These are phyloP conservation scores for Amblyteles armatorius DNA, from an alignment of 2,888 invertebrate genomes.

Conservation along the genomic window DNA sequence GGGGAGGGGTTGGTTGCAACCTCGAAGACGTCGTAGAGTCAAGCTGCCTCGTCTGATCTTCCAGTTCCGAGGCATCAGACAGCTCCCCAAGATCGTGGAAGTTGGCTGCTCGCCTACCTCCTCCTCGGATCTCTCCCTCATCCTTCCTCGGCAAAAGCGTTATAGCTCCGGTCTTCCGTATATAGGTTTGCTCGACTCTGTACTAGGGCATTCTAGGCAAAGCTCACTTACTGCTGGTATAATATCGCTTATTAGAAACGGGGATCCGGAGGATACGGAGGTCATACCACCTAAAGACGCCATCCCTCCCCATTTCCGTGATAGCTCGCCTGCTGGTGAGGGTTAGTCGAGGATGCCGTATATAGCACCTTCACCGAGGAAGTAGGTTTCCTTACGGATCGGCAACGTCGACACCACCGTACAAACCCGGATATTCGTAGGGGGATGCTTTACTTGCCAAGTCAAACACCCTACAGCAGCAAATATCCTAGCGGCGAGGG, in stretches of 20 bases:
- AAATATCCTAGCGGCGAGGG: constrained; percentile 78
- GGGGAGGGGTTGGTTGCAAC: constrained; percentile 40
- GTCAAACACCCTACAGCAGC: constrained; percentile 80
- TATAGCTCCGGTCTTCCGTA: neutral
- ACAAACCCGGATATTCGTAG: constrained; percentile 39
- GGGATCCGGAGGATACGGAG: constrained; percentile 47
- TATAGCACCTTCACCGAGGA: constrained; percentile 39
- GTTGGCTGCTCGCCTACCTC: constrained; percentile 24
- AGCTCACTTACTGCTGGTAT: constrained; percentile 66
- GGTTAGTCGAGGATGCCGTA: constrained; percentile 20
- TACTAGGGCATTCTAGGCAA: constrained; percentile 51
- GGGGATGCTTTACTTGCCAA: constrained; percentile 79
- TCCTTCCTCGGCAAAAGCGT: constrained; percentile 8
- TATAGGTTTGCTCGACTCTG: constrained; percentile 51
- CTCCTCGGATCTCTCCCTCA: neutral
- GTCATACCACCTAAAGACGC: constrained; percentile 32
- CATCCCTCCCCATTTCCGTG: constrained; percentile 43
- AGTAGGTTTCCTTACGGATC: constrained; percentile 40
- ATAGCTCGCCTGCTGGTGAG: constrained; percentile 6
- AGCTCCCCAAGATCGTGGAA: constrained; percentile 59
- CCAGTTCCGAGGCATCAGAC: constrained; percentile 5
- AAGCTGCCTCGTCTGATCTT: constrained; percentile 39
- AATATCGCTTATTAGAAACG: constrained; percentile 74
- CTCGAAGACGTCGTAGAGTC: constrained; percentile 53
- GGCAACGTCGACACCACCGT: constrained; percentile 35